Evolutionary conservation across 2,797 vertebrate species (phyloP), one percentile per base, ranked within the genome.

Genomic region (Pempheris klunzingeri): DNA sequence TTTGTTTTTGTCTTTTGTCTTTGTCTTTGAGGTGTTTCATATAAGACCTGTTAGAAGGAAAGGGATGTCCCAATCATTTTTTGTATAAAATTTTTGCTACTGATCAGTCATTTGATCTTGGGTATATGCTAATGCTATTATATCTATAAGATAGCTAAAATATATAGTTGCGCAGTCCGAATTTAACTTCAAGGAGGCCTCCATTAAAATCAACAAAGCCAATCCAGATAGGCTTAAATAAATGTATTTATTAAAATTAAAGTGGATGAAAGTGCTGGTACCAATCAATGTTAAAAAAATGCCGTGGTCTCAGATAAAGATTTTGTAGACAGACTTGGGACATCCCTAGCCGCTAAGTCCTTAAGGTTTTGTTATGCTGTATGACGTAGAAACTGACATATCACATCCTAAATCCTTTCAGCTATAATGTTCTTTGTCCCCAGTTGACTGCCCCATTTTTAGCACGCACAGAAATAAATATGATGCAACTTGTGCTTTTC

Each of bases 401-500:
- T 13, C 36, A 24, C 7, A 9, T 53, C 17, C 30, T 49, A 22
- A 59, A 53, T 70, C n/a, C 32, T 71, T 59, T 58, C 18, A 61
- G 17, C 15, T 63, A 0, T 36, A 1, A 28, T 2, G 7, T 22
- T 9, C 64, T 43, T 54, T 30, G 53, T 52, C 22, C 47, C 1
- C 9, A 2, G 62, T 7, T 50, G 47, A 67, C 46, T n/a, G 30
- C n/a, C 57, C 62, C 22, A 62, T 69, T 68, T 81, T 58, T 8
- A 72, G 28, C 58, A 60, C 32, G 52, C 15, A 46, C 34, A 38
- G 34, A 59, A 78, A 44, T 74, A 41, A 67, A 62, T 53, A 28
- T 82, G 74, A 65, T 77, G 34, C 65, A 72, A 59, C 57, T 50
- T 74, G 49, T 77, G 41, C 69, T 79, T 83, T 84, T 78, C 38